Percentiles rank a stretch among this genome's conserved stretches.
Evolutionary conservation across 2,797 vertebrate species (phyloP).

Genomic region (Acropternis orthonyx): DNA sequence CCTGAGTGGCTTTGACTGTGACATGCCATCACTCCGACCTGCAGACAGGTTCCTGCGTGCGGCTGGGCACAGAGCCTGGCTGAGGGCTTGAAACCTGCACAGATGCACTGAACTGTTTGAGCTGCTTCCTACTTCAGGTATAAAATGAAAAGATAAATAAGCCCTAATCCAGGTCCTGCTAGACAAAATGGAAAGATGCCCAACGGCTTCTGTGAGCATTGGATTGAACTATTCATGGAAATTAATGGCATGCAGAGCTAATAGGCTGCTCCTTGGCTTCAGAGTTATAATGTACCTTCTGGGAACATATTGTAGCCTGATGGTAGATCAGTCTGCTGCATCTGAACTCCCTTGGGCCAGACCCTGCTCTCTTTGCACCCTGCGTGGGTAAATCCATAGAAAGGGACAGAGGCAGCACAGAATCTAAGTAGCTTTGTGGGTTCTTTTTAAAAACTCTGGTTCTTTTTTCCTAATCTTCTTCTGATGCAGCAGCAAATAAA

Average conservation of each 20-base stretch:
- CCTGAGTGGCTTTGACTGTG: constrained; percentile 26
- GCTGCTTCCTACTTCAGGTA: neutral
- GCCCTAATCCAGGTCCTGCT: neutral
- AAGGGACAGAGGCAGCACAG: neutral
- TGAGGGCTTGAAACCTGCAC: neutral
- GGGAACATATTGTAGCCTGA: constrained; percentile 50
- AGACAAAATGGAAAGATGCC: constrained; percentile 48
- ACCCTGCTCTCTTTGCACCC: neutral
- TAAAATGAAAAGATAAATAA: constrained; percentile 33
- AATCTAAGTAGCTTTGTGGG: neutral
- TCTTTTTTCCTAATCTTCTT: neutral
- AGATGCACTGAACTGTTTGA: neutral
- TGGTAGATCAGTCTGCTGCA: constrained; percentile 49
- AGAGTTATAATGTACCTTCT: constrained; percentile 16
- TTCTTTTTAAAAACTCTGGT: neutral
- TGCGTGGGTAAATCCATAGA: neutral
- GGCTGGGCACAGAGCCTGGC: neutral
- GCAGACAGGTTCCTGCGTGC: neutral
- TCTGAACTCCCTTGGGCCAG: constrained; percentile 13
- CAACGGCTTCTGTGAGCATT: constrained; percentile 10
- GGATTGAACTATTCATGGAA: constrained; percentile 43
- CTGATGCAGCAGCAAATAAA: neutral
- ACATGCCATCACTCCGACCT: neutral
- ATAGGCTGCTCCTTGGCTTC: constrained; percentile 58
- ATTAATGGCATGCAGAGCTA: constrained; percentile 57